Evolutionary conservation across 2,888 invertebrate genomes (phyloP).

Genomic region (Argyresthia goedartella): DNA sequence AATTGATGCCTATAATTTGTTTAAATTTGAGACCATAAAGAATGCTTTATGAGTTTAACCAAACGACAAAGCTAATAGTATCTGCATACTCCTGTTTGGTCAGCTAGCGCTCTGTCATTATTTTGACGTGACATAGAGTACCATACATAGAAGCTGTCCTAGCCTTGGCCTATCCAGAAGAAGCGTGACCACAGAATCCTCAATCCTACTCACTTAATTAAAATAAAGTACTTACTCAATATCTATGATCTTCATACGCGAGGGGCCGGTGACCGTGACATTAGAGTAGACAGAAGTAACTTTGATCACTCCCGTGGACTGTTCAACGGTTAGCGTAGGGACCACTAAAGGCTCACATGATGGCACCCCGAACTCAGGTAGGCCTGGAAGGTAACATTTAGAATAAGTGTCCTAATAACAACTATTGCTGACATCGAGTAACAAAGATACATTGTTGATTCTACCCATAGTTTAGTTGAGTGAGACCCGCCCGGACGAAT

Average conservation of each 20-base stretch:
- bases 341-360: slow-evolving; percentile 74
- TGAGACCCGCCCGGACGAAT: neutral
- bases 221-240: slow-evolving; percentile 62
- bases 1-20: too few species aligned
- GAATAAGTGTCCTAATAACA: neutral
- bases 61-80: too few species aligned
- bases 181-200: too few species aligned
- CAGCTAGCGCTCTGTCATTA: too few species aligned
- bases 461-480: neutral
- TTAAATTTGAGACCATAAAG: too few species aligned
- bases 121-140: too few species aligned
- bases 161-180: too few species aligned
- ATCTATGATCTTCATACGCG: slow-evolving; percentile 68
- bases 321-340: slow-evolving; percentile 72
- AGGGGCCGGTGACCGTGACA: slow-evolving; percentile 73
- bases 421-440: neutral
- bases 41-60: too few species aligned
- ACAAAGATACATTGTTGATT: neutral
- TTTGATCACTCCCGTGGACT: slow-evolving; percentile 72
- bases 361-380: slow-evolving; percentile 74
- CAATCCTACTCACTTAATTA: too few species aligned
- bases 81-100: too few species aligned
- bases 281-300: slow-evolving; percentile 71
- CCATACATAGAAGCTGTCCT: too few species aligned
- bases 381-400: slow-evolving; percentile 36